These are phyloP conservation scores for Girardinichthys multiradiatus DNA, from an alignment of 2,113 vertebrate genomes.

Conservation along the genomic window DNA sequence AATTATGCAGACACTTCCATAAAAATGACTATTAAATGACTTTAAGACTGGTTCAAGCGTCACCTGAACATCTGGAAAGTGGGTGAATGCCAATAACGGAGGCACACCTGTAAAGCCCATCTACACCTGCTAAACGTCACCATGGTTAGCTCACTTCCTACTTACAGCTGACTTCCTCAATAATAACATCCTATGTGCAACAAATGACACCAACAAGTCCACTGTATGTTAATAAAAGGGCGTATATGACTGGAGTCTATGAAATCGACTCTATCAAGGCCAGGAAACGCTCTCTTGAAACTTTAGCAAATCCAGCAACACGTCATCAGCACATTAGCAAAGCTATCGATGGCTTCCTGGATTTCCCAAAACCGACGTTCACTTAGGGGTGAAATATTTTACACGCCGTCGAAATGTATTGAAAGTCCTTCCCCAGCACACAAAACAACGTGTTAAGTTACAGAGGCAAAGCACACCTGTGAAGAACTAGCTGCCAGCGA, in stretches of 20 bases:
- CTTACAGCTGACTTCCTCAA: constrained; percentile 52
- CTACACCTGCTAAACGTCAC: constrained; percentile 17
- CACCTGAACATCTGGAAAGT: neutral
- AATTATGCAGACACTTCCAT: neutral
- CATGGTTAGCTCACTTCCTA: constrained; percentile 53
- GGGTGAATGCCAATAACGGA: too few relatives aligned
- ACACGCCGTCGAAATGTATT: neutral
- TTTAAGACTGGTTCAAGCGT: neutral
- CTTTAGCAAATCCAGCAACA: constrained; percentile 23
- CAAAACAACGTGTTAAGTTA: neutral
- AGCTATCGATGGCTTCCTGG: constrained; percentile 27
- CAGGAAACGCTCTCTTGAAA: neutral
- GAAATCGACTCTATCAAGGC: neutral
- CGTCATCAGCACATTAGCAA: constrained; percentile 28
- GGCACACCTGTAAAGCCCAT: neutral
- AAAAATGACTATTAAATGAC: neutral
- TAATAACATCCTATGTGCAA: neutral
- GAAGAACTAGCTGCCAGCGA: constrained; percentile 21
- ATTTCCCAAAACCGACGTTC: constrained; percentile 4
- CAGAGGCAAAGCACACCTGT: constrained; percentile 8
- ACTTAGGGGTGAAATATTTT: neutral
- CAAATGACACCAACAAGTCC: neutral
- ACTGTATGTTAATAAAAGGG: neutral
- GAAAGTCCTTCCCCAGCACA: too few relatives aligned
- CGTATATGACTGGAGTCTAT: too few relatives aligned